A percentile compares a stretch with the other conserved stretches of the same genome.
Evolutionary conservation across 2,797 vertebrate genomes (phyloP).

Genomic region (Cheirogaleus major): DNA sequence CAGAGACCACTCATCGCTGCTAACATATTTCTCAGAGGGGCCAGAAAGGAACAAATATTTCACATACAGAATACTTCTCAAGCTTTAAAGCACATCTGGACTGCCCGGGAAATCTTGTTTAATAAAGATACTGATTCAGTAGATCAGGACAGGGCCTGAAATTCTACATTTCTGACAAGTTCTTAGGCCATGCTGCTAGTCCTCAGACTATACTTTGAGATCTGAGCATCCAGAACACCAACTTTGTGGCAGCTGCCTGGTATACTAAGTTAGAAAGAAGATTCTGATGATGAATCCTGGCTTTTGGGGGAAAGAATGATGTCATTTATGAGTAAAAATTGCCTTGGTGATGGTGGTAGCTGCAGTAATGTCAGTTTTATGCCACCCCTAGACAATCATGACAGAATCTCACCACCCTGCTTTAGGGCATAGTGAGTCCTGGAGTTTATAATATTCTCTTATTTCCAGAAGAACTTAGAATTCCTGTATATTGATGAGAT

Average conservation of each 20-base stretch:
- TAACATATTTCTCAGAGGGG: not conserved
- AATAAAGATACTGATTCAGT: not conserved
- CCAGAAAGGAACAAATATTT: not conserved
- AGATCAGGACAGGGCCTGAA: not conserved
- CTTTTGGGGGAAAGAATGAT: not conserved
- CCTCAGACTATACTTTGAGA: not conserved
- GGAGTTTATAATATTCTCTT: not conserved
- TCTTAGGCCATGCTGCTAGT: not conserved
- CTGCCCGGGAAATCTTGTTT: not conserved
- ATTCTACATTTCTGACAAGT: not conserved
- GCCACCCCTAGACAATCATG: not conserved
- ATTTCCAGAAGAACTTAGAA: slow-evolving; percentile 42
- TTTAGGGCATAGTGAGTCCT: not conserved
- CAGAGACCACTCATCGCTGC: not conserved
- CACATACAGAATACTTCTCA: not conserved
- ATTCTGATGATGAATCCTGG: not conserved
- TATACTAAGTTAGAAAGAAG: not conserved
- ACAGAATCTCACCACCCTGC: not conserved
- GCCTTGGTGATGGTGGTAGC: not conserved
- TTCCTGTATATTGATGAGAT: slow-evolving; percentile 62
- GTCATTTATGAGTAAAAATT: not conserved
- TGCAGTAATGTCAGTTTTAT: not conserved
- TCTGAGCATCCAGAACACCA: rapidly evolving
- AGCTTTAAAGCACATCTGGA: not conserved
- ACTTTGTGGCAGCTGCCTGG: not conserved